A percentile compares a stretch with the other conserved stretches of the same genome.
phyloP scores from a whole-genome alignment of 2,797 vertebrate genomes.

The Trichosurus vulpecula region DNA sequence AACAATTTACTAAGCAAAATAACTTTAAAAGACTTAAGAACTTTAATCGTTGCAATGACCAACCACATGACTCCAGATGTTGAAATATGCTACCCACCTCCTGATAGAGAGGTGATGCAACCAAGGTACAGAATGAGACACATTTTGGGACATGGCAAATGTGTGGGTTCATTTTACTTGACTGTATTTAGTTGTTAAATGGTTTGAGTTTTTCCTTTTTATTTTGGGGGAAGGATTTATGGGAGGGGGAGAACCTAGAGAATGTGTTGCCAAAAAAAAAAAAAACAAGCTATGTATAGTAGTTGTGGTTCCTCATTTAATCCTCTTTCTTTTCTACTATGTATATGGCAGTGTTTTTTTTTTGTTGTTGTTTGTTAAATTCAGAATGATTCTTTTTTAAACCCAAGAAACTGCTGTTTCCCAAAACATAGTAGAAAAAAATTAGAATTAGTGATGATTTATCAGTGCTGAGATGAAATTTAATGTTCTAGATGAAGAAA shows the following conservation, averaged over 20 bases:
- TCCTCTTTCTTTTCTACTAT: not conserved
- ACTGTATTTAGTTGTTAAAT: not conserved
- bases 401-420: not conserved
- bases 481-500: conserved; percentile 24
- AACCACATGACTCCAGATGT: not conserved
- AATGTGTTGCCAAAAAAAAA: not conserved
- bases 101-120: not conserved
- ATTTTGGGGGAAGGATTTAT: not conserved
- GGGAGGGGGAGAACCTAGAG: not conserved
- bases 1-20: not conserved
- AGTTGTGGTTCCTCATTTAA: not conserved
- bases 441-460: conserved; percentile 34
- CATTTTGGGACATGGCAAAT: not conserved
- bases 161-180: not conserved
- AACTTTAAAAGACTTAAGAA: not conserved
- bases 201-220: not conserved
- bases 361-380: not conserved
- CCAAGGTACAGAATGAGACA: not conserved
- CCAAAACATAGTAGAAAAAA: conserved; percentile 4
- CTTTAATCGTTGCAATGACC: not conserved
- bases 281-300: not conserved
- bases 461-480: not conserved
- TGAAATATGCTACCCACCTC: not conserved
- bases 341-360: not conserved
- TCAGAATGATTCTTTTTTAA: not conserved